phyloP scores from a whole-genome alignment of 2,797 vertebrate species.

The Coracias cyanogaster region DNA sequence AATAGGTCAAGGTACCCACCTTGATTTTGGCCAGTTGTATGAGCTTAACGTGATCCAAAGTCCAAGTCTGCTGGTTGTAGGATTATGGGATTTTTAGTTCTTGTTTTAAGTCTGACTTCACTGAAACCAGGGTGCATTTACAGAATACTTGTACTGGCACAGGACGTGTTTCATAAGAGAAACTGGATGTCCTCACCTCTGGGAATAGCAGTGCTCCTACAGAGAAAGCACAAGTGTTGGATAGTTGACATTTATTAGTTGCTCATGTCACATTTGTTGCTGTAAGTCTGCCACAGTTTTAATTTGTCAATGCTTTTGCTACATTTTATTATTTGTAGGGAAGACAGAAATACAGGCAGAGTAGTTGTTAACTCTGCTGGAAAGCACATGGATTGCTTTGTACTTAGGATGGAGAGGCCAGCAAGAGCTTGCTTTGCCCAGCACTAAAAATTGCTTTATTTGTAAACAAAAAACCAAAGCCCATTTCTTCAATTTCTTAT shows the following conservation, averaged over 20 bases:
- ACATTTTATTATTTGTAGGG: not conserved
- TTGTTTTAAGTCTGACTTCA: not conserved
- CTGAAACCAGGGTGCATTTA: not conserved
- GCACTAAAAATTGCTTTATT: not conserved
- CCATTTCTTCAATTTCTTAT: not conserved
- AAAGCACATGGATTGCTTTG: not conserved
- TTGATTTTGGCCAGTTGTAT: not conserved
- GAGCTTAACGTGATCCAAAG: not conserved
- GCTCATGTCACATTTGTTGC: not conserved
- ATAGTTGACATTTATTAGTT: not conserved
- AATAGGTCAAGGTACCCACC: not conserved
- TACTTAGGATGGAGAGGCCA: not conserved
- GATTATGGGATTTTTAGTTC: not conserved
- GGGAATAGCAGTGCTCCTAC: not conserved
- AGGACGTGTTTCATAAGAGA: not conserved
- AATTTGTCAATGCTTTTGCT: not conserved
- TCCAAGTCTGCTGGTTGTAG: not conserved
- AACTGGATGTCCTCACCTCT: not conserved
- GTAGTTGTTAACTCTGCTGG: not conserved
- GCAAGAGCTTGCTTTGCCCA: not conserved
- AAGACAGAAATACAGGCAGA: not conserved
- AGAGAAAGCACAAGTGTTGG: not conserved
- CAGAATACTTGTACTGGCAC: not conserved
- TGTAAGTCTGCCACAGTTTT: not conserved
- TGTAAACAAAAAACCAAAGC: not conserved